Base-by-base conservation (phyloP, 2,888 invertebrate genomes). In the Nemapogon koenigi region DNA sequence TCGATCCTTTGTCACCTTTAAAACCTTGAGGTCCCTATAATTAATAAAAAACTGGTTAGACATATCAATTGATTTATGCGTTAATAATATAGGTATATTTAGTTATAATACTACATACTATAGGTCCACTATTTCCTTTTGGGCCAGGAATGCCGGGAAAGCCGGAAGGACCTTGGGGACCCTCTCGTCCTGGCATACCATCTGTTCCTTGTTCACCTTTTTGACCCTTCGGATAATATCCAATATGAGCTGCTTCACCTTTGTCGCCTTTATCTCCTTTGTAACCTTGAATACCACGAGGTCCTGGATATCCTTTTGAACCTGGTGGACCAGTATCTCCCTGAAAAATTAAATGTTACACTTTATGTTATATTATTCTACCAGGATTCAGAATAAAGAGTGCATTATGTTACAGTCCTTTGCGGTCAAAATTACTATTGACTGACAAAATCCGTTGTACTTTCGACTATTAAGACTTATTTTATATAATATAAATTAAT, bases 131-230 rank as follows among this genome's bases (percentile, higher is more conserved):
- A 49, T 80, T 82, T 44, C 90, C 90, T 55, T 82, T 84, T 1
- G 68, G 57, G 37, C 90, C 89, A 18, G 59, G 46, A 14, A 69
- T 55, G 8, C 89, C 89, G 3, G 60, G 49, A n/a, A 70, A 76
- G 22, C 89, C 90, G 28, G 75, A 52, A 1, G 81, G 81, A 2
- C 90, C 90, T 3, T 84, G 82, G 26, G 81, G 68, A 10, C 90
- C 90, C 7, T 81, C 70, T 6, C 71, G 66, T 28, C 91, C 90
- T 49, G 78, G 79, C 35, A 83, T 83, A 29, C 95, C 95, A 51
- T 88, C 85, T 26, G 82, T 65, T 35, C 94, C 91, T 3, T 88
- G 87, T 62, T 93, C 92, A 57, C 94, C 94, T 55, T 94, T 93
- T 58, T 91, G 88, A 25, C 94, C 94, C 61, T 90, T 90, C 1